Evolutionary conservation across 2,888 invertebrate species (phyloP), one percentile per base, ranked within the genome.

Genomic region (Drosophila pseudotalamancana): DNA sequence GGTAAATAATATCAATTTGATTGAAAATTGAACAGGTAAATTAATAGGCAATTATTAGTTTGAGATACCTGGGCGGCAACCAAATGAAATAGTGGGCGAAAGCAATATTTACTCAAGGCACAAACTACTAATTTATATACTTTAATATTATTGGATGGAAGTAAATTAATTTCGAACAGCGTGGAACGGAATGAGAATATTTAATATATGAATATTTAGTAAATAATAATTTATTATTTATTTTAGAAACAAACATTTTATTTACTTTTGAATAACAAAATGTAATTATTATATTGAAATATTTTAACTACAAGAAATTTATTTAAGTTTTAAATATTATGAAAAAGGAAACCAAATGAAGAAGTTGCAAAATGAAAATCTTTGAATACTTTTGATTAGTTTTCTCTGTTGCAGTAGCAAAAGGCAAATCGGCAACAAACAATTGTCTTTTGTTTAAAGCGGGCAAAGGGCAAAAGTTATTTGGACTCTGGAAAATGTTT

Each of bases 1-100:
- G 32, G 49, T 49, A 70, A 61, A 65, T 61, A 50, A 64, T 53
- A 51, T 53, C 35, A 35, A 65, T 62, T 63, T 71, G 71, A 56
- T 79, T 67, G 57, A 16, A 27, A 43, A 19, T 18, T 29, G 18
- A 18, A 8, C 18, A 43, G 25, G n/a, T 35, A 49, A 53, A 70
- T 61, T 54, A 65, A 65, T 61, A 32, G 35, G 40, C 53, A 51
- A 53, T 60, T 42, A 55, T 53, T 42, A 21, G 14, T 34, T 31
- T 54, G 14, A 21, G 27, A 29, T 32, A 11, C 37, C 31, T n/a
- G 18, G 9, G 32, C 14, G 19, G 14, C 6, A 8, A 29, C 8
- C 27, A 12, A n/a, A 16, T 27, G 18, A 14, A 55, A 43, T 14
- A 14, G 12, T 3, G 3, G 4, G 4, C 9, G 27, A 23, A 50